phyloP scores from a whole-genome alignment of 2,113 vertebrate species.

The human region GRCh38 chr3:127372001-127372500 shows the following conservation, averaged over 20 bases:
- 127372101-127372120: not conserved
- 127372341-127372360: not conserved
- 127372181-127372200: not conserved
- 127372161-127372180: not conserved
- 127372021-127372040: not conserved
- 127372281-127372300: not conserved
- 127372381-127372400: no score
- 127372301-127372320: not conserved
- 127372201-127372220: accelerated
- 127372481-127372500: not conserved
- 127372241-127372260: not conserved
- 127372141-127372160: not conserved
- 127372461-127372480: accelerated
- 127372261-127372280: not conserved
- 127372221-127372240: no score
- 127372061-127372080: accelerated
- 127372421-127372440: not conserved
- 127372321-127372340: not conserved
- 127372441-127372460: not conserved
- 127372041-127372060: not conserved
- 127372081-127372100: not conserved
- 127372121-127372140: no score
- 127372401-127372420: no score
- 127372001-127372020: accelerated
- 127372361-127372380: no score